A percentile compares a stretch with the other conserved stretches of the same genome.
Conservation (phyloP, 2,113 vertebrate species). For the Camelus bactrianus region DNA sequence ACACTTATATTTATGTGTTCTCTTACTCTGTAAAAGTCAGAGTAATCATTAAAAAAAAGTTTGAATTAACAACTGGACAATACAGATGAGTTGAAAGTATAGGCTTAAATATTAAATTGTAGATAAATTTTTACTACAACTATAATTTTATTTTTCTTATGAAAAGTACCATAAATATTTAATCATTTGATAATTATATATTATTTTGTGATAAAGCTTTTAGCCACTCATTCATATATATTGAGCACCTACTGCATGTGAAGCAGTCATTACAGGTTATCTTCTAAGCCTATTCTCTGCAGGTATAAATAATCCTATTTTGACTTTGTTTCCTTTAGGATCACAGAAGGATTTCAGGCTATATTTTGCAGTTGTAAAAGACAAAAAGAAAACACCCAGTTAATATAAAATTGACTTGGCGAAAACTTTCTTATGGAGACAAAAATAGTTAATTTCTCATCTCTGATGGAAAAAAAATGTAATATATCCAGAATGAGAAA, state of each 20-base stretch:
- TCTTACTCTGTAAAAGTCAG: conserved; percentile 5
- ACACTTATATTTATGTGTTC: background rate
- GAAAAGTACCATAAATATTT: conserved; percentile 23
- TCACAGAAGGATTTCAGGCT: background rate
- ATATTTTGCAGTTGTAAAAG: background rate
- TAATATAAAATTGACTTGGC: background rate
- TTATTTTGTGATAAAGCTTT: conserved; percentile 22
- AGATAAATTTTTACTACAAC: background rate
- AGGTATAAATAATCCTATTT: background rate
- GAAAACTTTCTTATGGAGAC: background rate
- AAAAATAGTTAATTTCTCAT: conserved; percentile 32
- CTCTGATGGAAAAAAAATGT: background rate
- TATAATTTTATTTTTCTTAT: conserved; percentile 32
- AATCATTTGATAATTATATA: background rate
- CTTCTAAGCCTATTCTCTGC: background rate
- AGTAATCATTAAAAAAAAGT: background rate
- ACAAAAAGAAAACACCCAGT: background rate
- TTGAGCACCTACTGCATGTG: background rate
- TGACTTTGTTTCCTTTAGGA: conserved; percentile 41
- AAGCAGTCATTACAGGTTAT: background rate
- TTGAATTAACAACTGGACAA: conserved; percentile 5
- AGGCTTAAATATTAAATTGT: conserved; percentile 6
- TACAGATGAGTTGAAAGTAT: conserved; percentile 1
- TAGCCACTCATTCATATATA: conserved; percentile 7
- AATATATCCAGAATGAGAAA: conserved; percentile 22